These are phyloP conservation scores for Panzeria rudis DNA, from an alignment of 2,888 invertebrate species.

Conservation along the genomic window DNA sequence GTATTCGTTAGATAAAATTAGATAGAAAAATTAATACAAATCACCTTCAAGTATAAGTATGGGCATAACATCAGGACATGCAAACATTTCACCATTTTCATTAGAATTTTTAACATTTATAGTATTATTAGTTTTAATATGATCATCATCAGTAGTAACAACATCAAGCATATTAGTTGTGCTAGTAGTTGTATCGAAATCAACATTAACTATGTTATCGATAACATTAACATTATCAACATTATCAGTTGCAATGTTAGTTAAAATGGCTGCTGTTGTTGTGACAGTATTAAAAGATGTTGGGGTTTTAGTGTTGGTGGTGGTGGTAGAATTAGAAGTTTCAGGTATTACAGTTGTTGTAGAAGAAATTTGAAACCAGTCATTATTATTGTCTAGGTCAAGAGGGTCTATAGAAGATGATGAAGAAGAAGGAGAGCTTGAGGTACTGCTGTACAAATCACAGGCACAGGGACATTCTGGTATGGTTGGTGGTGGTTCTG, in stretches of 20 bases:
- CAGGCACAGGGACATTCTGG: constrained; percentile 83
- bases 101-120: constrained; percentile 33
- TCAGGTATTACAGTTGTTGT: constrained; percentile 58
- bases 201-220: constrained; percentile 52
- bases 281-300: constrained; percentile 14
- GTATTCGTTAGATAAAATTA: constrained; percentile 24
- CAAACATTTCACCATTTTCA: constrained; percentile 79
- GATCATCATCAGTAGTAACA: constrained; percentile 44
- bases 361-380: constrained; percentile 42
- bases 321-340: constrained; percentile 37
- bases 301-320: neutral
- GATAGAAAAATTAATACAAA: constrained; percentile 78
- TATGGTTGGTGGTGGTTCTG: constrained; percentile 82
- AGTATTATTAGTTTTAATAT: constrained; percentile 33
- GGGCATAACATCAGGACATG: constrained; percentile 88
- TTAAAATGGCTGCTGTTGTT: constrained; percentile 59
- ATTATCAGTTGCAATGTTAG: constrained; percentile 33
- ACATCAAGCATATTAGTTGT: constrained; percentile 65
- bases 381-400: constrained; percentile 67
- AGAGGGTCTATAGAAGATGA: constrained; percentile 64
- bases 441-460: constrained; percentile 46
- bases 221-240: constrained; percentile 38
- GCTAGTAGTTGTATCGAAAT: constrained; percentile 18
- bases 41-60: constrained; percentile 95
- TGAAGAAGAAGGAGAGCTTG: neutral